Percentiles rank a stretch among this genome's conserved stretches.
phyloP scores from a whole-genome alignment of 2,888 invertebrate species.

The Eupithecia vulgata region DNA sequence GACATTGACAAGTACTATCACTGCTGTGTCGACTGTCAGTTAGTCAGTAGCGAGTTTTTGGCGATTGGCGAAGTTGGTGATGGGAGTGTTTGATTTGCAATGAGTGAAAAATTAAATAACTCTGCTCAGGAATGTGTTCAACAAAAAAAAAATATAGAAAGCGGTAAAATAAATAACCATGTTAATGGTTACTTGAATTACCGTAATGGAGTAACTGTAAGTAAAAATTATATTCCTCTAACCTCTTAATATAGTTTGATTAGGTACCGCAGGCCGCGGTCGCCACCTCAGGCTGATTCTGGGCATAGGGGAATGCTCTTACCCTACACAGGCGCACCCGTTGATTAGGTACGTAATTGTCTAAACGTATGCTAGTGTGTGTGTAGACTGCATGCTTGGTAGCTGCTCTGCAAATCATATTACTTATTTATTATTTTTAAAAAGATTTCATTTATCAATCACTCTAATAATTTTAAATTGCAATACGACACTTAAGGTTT shows the following conservation, averaged over 20 bases:
- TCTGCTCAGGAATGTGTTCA: conserved; percentile 53
- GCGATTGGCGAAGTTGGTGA: too few relatives aligned
- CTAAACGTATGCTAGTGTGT: too few relatives aligned
- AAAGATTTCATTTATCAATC: too few relatives aligned
- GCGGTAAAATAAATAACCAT: conserved; percentile 60
- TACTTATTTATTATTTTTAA: too few relatives aligned
- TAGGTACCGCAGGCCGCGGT: background rate
- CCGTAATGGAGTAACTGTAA: conserved; percentile 64
- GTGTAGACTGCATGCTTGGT: too few relatives aligned
- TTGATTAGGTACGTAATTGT: too few relatives aligned
- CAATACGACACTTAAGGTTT: too few relatives aligned
- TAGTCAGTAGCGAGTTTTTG: too few relatives aligned
- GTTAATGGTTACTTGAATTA: conserved; percentile 61
- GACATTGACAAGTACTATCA: too few relatives aligned
- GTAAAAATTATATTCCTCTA: conserved; percentile 50
- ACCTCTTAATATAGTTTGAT: conserved; percentile 37
- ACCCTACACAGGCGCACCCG: background rate
- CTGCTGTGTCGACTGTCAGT: too few relatives aligned
- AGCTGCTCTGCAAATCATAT: too few relatives aligned
- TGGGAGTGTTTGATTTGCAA: conserved; percentile 52
- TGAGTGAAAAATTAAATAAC: conserved; percentile 43
- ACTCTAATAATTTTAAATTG: too few relatives aligned
- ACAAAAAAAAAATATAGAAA: conserved; percentile 53
- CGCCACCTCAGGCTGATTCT: background rate
- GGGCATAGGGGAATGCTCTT: background rate